These are phyloP conservation scores for Sialis lutaria DNA, from an alignment of 2,888 invertebrate species.

Conservation along the genomic window DNA sequence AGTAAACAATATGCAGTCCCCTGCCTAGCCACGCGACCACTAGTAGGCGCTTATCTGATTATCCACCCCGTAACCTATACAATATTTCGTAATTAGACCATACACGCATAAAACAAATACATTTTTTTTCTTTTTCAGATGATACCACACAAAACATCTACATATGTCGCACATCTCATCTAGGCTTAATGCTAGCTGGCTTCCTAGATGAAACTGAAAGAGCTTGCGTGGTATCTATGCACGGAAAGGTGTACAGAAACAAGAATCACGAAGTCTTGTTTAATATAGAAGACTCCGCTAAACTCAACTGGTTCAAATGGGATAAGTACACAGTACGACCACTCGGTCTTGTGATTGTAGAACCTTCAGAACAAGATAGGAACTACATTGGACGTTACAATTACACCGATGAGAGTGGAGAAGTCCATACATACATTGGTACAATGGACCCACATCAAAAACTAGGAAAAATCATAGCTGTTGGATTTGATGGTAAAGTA, in stretches of 20 bases:
- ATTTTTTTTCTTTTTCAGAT: too few species aligned
- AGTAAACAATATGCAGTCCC: too few species aligned
- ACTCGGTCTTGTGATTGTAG: constrained; percentile 44
- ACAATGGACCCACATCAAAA: constrained; percentile 42
- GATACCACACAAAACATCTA: constrained; percentile 31
- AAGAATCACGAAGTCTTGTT: constrained; percentile 52
- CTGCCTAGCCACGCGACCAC: too few species aligned
- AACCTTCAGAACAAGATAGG: constrained; percentile 24
- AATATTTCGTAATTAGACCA: too few species aligned
- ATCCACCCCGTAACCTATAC: too few species aligned
- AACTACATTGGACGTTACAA: constrained; percentile 20
- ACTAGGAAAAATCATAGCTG: constrained; percentile 50
- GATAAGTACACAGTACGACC: constrained; percentile 46
- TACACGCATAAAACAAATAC: too few species aligned
- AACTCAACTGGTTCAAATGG: constrained; percentile 63
- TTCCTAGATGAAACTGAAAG: constrained; percentile 38
- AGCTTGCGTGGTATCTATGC: constrained; percentile 45
- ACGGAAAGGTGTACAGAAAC: constrained; percentile 36
- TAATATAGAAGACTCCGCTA: constrained; percentile 59
- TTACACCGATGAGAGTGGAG: constrained; percentile 8
- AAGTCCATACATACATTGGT: constrained; percentile 41
- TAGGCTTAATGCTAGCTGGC: constrained; percentile 58
- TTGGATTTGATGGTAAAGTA: constrained; percentile 41
- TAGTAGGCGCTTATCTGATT: too few species aligned
- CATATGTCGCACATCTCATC: constrained; percentile 55